phyloP scores from a whole-genome alignment of 2,797 vertebrate genomes.

The Nyctibius grandis region DNA sequence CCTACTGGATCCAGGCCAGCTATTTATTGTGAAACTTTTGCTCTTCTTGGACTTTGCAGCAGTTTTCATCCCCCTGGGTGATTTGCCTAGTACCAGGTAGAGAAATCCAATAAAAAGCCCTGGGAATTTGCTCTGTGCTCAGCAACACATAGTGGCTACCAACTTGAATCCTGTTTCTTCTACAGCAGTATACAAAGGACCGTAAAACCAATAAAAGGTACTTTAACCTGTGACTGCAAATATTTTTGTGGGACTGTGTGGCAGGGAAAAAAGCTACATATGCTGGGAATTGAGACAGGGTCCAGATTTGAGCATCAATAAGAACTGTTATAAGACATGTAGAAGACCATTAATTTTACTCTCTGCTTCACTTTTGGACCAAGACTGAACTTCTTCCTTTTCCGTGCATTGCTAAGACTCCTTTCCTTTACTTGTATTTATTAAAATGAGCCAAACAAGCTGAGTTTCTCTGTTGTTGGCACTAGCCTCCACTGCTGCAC shows the following conservation, averaged over 20 bases:
- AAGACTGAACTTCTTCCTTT: background rate
- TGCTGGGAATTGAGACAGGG: background rate
- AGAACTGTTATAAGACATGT: background rate
- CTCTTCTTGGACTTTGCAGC: slow-evolving; percentile 35
- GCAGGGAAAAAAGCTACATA: background rate
- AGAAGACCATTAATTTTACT: background rate
- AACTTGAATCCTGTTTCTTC: background rate
- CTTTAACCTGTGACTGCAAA: slow-evolving; percentile 6
- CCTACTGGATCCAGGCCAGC: slow-evolving; percentile 6
- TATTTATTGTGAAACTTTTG: slow-evolving; percentile 37
- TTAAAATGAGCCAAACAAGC: background rate
- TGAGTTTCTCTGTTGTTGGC: background rate
- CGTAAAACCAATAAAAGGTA: slow-evolving; percentile 2
- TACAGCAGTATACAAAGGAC: background rate
- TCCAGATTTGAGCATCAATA: background rate
- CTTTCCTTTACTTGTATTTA: background rate
- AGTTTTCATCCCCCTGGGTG: slow-evolving; percentile 6
- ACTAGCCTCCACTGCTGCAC: accelerated
- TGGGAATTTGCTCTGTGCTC: slow-evolving; percentile 32
- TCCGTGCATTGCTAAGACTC: background rate
- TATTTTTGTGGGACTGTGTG: background rate
- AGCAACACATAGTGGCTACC: background rate
- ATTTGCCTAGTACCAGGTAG: slow-evolving; percentile 32
- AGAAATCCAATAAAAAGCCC: slow-evolving; percentile 34
- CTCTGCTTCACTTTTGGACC: background rate